phyloP scores from a whole-genome alignment of 37 sponge, comb jelly and placozoan genomes.

The Aplysina aerophoba region DNA sequence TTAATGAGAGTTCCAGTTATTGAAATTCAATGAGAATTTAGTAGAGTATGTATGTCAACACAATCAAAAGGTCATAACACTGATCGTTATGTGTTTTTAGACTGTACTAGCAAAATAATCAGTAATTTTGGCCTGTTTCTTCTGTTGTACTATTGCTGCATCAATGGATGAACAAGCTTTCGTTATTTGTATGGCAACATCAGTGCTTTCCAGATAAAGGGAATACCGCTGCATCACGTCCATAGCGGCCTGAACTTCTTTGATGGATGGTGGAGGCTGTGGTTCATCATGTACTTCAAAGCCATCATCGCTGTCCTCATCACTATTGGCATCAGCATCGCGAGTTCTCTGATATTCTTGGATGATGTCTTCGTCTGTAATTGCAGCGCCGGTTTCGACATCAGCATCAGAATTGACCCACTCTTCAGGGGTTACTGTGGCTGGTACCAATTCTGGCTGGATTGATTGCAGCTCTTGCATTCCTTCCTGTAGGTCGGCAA shows the following conservation, averaged over 20 bases:
- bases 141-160: constrained; percentile 34
- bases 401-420: constrained; percentile 8
- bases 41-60: constrained; percentile 22
- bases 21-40: constrained; percentile 31
- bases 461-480: constrained; percentile 21
- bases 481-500: neutral
- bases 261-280: constrained; percentile 3
- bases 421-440: constrained; percentile 9
- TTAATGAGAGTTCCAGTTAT: constrained; percentile 27
- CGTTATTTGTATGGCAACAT: constrained; percentile 28
- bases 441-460: neutral
- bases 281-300: neutral
- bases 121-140: constrained; percentile 23
- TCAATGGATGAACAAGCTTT: constrained; percentile 28
- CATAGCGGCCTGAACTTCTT: constrained; percentile 8
- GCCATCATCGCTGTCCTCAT: constrained; percentile 1
- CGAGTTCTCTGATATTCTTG: neutral
- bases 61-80: constrained; percentile 28
- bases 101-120: constrained; percentile 29
- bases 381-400: neutral
- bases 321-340: constrained; percentile 1
- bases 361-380: neutral
- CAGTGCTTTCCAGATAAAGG: constrained; percentile 27
- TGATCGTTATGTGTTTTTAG: constrained; percentile 23
- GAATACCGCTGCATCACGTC: constrained; percentile 32